phyloP scores from a whole-genome alignment of 2,797 vertebrate genomes.

The Apogon hyalosoma region DNA sequence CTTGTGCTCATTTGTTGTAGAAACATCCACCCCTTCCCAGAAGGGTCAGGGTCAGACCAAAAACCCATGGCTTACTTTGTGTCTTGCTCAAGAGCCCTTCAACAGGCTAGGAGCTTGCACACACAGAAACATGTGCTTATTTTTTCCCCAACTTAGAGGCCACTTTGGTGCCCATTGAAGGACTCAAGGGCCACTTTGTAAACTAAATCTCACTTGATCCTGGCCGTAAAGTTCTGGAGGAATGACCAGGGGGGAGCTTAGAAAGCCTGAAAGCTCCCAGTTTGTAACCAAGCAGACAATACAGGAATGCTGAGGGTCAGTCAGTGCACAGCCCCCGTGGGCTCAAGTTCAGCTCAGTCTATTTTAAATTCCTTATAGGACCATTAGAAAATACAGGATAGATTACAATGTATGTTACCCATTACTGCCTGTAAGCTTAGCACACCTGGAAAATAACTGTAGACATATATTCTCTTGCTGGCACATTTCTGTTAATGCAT shows the following conservation, averaged over 20 bases:
- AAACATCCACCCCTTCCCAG: background rate
- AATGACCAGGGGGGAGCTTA: constrained; percentile 31
- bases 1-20: too few species aligned
- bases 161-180: constrained; percentile 52
- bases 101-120: constrained; percentile 25
- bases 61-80: background rate
- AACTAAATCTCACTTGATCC: constrained; percentile 74
- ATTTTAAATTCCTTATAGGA: constrained; percentile 34
- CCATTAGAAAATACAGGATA: constrained; percentile 23
- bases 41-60: constrained; percentile 32
- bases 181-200: constrained; percentile 65
- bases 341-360: constrained; percentile 37
- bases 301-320: constrained; percentile 66
- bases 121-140: constrained; percentile 29
- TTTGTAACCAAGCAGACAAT: constrained; percentile 67
- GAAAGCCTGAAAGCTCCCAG: constrained; percentile 39
- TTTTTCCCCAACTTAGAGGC: constrained; percentile 28
- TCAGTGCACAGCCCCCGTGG: constrained; percentile 39
- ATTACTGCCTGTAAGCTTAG: constrained; percentile 16
- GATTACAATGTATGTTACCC: constrained; percentile 12
- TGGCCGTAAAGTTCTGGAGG: constrained; percentile 46
- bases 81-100: constrained; percentile 35
- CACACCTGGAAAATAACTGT: constrained; percentile 5
- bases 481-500: too few species aligned
- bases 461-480: too few species aligned